These are phyloP conservation scores for Chromobotia macracanthus DNA, from an alignment of 2,797 vertebrate species.

Conservation along the genomic window DNA sequence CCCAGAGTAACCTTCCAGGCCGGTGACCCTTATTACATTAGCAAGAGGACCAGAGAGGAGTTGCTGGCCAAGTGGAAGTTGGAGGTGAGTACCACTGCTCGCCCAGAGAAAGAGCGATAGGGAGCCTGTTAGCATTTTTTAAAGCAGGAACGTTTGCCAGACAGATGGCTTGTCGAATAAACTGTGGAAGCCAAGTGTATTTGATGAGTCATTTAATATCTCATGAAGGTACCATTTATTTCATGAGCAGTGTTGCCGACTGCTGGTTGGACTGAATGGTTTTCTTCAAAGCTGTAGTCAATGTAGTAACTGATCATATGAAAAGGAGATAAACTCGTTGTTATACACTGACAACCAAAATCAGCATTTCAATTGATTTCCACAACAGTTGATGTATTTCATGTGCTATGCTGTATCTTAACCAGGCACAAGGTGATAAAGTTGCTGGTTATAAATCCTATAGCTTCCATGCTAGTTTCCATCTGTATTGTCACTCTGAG, in stretches of 20 bases:
- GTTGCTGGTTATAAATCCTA: neutral
- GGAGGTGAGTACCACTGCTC: conserved; percentile 86
- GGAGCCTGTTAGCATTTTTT: conserved; percentile 40
- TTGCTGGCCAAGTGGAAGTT: conserved; percentile 98
- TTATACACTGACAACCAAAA: neutral
- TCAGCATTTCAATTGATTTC: neutral
- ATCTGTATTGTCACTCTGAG: neutral
- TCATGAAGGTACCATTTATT: conserved; percentile 83
- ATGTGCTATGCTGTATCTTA: neutral
- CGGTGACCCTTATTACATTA: conserved; percentile 99
- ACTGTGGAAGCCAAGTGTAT: conserved; percentile 77
- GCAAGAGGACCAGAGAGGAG: conserved; percentile 96
- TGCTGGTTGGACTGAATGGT: conserved; percentile 8
- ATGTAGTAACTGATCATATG: neutral
- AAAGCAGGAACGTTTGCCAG: conserved; percentile 23
- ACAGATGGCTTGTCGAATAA: neutral
- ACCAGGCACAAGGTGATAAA: neutral
- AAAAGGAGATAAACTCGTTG: neutral
- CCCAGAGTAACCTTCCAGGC: conserved; percentile 97
- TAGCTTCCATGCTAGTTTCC: neutral
- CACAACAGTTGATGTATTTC: neutral
- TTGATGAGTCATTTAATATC: conserved; percentile 81
- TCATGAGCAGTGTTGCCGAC: conserved; percentile 62
- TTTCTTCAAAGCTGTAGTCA: neutral
- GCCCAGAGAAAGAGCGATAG: conserved; percentile 44